Percentiles rank a stretch among this genome's conserved stretches.
These are phyloP conservation scores for Penaeus chinensis DNA, from an alignment of 1,140 invertebrate genomes.

Conservation along the genomic window DNA sequence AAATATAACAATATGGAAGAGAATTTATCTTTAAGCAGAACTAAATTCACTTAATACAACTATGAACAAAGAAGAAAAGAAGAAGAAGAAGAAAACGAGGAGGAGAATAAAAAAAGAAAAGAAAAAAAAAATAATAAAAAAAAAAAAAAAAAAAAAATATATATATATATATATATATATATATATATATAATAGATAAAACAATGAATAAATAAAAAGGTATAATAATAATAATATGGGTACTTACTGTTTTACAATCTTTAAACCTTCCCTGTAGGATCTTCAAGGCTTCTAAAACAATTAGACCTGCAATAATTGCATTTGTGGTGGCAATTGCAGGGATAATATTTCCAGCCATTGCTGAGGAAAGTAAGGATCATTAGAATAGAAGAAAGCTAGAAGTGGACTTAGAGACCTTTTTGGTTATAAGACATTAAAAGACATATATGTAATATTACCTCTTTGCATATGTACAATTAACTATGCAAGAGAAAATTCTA, in stretches of 20 bases:
- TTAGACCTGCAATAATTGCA: slow-evolving; percentile 94
- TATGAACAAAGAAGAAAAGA: no score
- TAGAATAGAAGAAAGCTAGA: slow-evolving; percentile 15
- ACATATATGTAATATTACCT: no score
- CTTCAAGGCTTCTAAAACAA: slow-evolving; percentile 88
- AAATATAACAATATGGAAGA: no score
- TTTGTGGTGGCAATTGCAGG: slow-evolving; percentile 99
- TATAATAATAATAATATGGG: background rate
- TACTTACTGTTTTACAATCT: slow-evolving; percentile 78
- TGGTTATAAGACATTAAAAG: background rate
- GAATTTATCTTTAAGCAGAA: no score
- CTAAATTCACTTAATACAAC: no score
- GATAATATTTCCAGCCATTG: slow-evolving; percentile 98
- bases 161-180: no score
- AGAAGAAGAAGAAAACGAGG: no score
- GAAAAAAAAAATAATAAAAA: no score
- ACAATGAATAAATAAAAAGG: slow-evolving; percentile 9
- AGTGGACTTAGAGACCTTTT: background rate
- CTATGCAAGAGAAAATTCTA: no score
- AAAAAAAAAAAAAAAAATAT: no score
- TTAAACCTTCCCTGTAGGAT: slow-evolving; percentile 80
- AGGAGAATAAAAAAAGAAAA: no score
- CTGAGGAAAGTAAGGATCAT: slow-evolving; percentile 71
- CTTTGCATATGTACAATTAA: no score
- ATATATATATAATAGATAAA: background rate